phyloP scores from a whole-genome alignment of 2,113 vertebrate genomes.

The Dolichotis patagonum region DNA sequence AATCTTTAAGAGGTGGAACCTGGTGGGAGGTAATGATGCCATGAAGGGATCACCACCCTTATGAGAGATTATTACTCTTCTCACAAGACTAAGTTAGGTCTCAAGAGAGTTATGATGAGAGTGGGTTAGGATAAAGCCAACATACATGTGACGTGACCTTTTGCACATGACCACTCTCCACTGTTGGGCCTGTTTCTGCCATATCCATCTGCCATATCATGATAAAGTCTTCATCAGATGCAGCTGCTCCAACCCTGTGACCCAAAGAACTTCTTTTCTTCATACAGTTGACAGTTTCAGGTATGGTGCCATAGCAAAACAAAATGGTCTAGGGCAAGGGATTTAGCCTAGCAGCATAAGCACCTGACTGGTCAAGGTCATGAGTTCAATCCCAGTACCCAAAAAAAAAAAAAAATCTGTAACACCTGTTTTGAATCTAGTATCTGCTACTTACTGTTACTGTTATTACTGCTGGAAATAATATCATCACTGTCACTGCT shows the following conservation, averaged over 20 bases:
- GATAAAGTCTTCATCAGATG: neutral
- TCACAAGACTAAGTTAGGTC: neutral
- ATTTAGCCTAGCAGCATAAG: too few species aligned
- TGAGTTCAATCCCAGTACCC: too few species aligned
- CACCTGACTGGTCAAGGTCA: too few species aligned
- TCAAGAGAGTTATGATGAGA: neutral
- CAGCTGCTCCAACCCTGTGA: neutral
- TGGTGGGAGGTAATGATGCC: too few species aligned
- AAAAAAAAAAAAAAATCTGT: too few species aligned
- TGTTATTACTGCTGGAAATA: neutral
- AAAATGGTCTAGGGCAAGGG: neutral
- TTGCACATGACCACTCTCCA: neutral
- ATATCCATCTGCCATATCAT: too few species aligned
- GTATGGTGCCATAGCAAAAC: neutral
- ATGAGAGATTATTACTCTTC: neutral
- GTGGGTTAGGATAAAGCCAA: neutral
- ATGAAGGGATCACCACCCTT: neutral
- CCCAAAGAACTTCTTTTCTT: neutral
- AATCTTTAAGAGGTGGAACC: neutral
- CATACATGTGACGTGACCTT: neutral
- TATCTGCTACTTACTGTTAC: neutral
- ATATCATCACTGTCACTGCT: too few species aligned
- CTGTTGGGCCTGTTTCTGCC: neutral
- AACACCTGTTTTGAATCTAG: neutral
- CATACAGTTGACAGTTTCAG: neutral